phyloP scores from a whole-genome alignment of 2,888 invertebrate genomes.

The Leucophenga montana region DNA sequence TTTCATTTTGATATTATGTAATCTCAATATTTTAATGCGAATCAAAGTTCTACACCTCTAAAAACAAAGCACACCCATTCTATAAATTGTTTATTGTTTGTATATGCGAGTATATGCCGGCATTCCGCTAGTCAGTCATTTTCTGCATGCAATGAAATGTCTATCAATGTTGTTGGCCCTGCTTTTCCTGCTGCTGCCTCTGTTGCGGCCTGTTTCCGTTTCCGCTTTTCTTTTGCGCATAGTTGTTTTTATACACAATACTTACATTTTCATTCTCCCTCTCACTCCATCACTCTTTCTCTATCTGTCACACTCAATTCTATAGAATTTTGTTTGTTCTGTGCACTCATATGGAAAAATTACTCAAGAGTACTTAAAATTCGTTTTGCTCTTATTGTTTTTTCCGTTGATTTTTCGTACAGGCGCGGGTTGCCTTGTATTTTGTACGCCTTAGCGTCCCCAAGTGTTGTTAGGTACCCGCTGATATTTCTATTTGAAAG shows the following conservation, averaged over 20 bases:
- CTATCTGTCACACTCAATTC: background rate
- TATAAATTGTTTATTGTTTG: background rate
- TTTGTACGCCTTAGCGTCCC: too few species aligned
- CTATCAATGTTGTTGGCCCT: constrained; percentile 55
- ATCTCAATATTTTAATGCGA: too few species aligned
- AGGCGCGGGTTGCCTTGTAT: too few species aligned
- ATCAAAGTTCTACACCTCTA: too few species aligned
- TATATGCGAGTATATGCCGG: constrained; percentile 28
- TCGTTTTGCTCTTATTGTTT: constrained; percentile 8
- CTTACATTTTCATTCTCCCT: constrained; percentile 26
- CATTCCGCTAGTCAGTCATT: constrained; percentile 46
- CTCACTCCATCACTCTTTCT: constrained; percentile 43
- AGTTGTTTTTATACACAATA: constrained; percentile 14
- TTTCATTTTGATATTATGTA: too few species aligned
- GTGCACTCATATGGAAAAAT: constrained; percentile 23
- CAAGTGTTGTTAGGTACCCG: too few species aligned
- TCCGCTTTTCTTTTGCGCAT: constrained; percentile 42
- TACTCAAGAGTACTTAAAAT: constrained; percentile 20
- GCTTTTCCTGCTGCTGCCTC: constrained; percentile 43
- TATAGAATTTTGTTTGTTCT: background rate
- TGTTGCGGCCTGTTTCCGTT: constrained; percentile 59
- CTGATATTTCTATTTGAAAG: too few species aligned
- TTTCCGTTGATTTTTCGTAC: too few species aligned
- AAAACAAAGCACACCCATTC: too few species aligned
- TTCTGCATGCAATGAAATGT: constrained; percentile 61